These are phyloP conservation scores for Crenichthys baileyi DNA, from an alignment of 2,797 vertebrate species.

Conservation along the genomic window DNA sequence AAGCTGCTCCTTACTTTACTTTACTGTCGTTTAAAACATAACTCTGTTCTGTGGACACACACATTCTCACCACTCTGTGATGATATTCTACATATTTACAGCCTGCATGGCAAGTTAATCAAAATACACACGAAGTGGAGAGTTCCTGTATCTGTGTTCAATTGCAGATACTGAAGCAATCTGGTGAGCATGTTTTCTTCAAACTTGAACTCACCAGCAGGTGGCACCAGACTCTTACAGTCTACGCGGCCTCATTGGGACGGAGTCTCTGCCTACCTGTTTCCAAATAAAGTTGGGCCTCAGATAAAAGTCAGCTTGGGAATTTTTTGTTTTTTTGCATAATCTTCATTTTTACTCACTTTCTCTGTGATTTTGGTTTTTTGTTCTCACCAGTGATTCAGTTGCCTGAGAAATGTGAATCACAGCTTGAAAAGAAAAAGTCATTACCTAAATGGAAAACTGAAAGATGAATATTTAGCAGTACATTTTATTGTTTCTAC, in stretches of 20 bases:
- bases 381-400: too few species aligned
- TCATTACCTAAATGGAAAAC: not conserved
- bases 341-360: not conserved
- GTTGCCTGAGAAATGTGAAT: too few species aligned
- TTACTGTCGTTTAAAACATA: too few species aligned
- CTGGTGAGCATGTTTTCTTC: not conserved
- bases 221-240: constrained; percentile 44
- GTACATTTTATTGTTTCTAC: too few species aligned
- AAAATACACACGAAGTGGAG: not conserved
- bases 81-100: not conserved
- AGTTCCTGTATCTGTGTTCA: not conserved
- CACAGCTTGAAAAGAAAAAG: not conserved
- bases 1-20: too few species aligned
- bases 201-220: constrained; percentile 52
- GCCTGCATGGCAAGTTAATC: not conserved
- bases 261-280: not conserved
- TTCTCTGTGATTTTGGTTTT: not conserved
- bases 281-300: constrained; percentile 10
- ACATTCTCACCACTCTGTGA: too few species aligned
- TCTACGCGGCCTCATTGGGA: not conserved
- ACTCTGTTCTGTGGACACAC: too few species aligned
- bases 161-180: not conserved
- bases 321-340: not conserved
- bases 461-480: not conserved
- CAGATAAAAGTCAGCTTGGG: not conserved